Percentiles rank a stretch among this genome's conserved stretches.
Evolutionary conservation across 2,888 invertebrate genomes (phyloP).

Genomic region (Hanleya hanleyi): DNA sequence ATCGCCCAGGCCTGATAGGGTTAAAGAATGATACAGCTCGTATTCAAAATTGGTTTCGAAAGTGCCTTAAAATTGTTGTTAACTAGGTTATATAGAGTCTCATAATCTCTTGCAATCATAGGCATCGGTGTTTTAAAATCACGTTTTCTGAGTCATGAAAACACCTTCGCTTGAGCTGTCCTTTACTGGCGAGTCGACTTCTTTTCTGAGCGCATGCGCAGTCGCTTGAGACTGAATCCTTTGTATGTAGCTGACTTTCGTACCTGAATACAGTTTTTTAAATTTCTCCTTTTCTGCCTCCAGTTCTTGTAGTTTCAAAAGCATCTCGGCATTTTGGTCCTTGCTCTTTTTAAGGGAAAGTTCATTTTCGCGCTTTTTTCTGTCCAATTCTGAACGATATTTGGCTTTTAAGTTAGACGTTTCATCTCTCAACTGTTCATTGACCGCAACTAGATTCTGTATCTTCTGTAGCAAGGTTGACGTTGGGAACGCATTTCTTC

Average conservation of each 20-base stretch:
- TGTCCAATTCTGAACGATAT: conserved; percentile 35
- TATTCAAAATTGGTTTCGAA: too few relatives aligned
- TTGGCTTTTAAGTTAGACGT: conserved; percentile 32
- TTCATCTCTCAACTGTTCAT: conserved; percentile 37
- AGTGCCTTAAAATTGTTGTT: too few relatives aligned
- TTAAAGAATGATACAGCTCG: too few relatives aligned
- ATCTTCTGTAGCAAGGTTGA: conserved; percentile 28
- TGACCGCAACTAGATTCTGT: conserved; percentile 24
- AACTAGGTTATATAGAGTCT: too few relatives aligned
- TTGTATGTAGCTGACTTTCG: conserved; percentile 29
- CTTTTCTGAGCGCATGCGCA: too few relatives aligned
- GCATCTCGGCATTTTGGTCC: conserved; percentile 41
- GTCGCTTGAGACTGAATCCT: too few relatives aligned
- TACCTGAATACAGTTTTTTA: conserved; percentile 46
- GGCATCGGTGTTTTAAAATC: too few relatives aligned
- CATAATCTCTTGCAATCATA: too few relatives aligned
- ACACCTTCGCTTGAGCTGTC: too few relatives aligned
- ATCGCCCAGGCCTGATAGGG: too few relatives aligned
- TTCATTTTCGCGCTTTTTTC: conserved; percentile 39
- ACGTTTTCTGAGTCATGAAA: too few relatives aligned
- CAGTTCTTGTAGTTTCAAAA: conserved; percentile 43
- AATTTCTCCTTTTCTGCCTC: conserved; percentile 53
- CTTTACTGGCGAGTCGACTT: too few relatives aligned
- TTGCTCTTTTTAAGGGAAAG: conserved; percentile 39
- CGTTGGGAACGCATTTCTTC: background rate